Evolutionary conservation across 2,113 vertebrate genomes (phyloP).

Genomic region (Rhynchomys soricoides): DNA sequence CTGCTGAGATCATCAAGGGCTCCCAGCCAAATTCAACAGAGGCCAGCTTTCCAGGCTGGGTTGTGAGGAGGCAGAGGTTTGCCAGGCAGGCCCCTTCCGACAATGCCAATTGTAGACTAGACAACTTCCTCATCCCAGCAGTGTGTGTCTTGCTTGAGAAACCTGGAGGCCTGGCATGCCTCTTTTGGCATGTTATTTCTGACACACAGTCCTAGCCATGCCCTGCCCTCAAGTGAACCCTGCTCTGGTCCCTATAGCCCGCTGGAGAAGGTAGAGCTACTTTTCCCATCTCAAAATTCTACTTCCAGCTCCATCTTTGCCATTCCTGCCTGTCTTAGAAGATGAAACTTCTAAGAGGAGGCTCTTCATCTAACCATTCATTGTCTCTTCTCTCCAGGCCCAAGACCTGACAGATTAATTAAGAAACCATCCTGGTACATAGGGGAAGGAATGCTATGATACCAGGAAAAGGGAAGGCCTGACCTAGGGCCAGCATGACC

Average conservation of each 20-base stretch:
- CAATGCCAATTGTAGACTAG: background rate
- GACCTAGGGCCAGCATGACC: background rate
- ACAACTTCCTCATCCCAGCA: background rate
- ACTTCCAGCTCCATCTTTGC: background rate
- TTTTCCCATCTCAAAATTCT: background rate
- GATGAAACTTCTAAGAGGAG: background rate
- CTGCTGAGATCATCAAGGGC: conserved; percentile 2
- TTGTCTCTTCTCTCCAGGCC: background rate
- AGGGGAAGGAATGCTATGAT: background rate
- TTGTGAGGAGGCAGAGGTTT: background rate
- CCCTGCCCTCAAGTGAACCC: background rate
- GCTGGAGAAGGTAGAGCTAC: background rate
- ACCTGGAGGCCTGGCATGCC: background rate
- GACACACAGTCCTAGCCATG: background rate
- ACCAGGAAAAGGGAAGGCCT: background rate
- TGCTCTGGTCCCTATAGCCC: background rate
- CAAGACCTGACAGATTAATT: background rate
- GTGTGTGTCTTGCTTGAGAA: background rate
- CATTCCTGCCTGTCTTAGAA: background rate
- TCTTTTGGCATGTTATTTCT: background rate
- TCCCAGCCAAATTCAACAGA: conserved; percentile 27
- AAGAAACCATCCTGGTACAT: background rate
- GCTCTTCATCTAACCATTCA: background rate
- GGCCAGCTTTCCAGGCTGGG: conserved; percentile 36
- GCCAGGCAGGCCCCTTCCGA: background rate